These are phyloP conservation scores for Auanema sp. DNA, from an alignment of 2,888 invertebrate species.

Conservation along the genomic window DNA sequence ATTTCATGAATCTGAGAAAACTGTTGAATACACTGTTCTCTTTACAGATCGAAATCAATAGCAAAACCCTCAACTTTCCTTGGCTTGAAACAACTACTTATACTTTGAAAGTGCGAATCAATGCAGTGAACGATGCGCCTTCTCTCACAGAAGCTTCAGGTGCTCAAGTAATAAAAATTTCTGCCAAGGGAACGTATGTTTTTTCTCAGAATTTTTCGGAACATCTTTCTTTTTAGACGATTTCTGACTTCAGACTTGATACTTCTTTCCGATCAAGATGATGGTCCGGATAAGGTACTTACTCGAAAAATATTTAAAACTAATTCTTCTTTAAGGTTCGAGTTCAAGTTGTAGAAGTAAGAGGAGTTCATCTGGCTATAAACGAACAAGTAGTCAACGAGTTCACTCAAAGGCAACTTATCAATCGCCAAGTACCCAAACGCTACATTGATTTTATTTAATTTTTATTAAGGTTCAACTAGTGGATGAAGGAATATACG, in stretches of 20 bases:
- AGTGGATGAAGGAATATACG: conserved; percentile 41
- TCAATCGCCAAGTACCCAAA: conserved; percentile 39
- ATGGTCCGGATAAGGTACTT: conserved; percentile 41
- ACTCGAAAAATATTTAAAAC: not conserved
- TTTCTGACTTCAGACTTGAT: conserved; percentile 33
- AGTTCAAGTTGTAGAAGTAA: conserved; percentile 64
- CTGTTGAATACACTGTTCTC: too few relatives aligned
- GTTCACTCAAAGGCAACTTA: conserved; percentile 50
- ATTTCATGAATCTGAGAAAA: too few relatives aligned
- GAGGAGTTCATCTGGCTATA: conserved; percentile 51
- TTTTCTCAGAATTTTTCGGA: not conserved
- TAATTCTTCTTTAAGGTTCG: conserved; percentile 27
- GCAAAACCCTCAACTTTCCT: conserved; percentile 26
- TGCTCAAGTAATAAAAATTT: conserved; percentile 43
- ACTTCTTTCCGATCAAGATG: conserved; percentile 37
- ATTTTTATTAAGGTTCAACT: conserved; percentile 32
- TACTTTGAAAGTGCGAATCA: conserved; percentile 60
- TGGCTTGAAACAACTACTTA: conserved; percentile 39
- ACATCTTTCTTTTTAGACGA: conserved; percentile 18
- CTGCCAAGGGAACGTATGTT: conserved; percentile 42
- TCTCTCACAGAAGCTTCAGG: conserved; percentile 48
- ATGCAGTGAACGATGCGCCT: conserved; percentile 66
- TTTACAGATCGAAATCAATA: conserved; percentile 40
- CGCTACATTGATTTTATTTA: not conserved
- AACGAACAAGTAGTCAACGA: conserved; percentile 47